These are phyloP conservation scores for Craterocephalus amniculus DNA, from an alignment of 2,797 vertebrate species.

Conservation along the genomic window DNA sequence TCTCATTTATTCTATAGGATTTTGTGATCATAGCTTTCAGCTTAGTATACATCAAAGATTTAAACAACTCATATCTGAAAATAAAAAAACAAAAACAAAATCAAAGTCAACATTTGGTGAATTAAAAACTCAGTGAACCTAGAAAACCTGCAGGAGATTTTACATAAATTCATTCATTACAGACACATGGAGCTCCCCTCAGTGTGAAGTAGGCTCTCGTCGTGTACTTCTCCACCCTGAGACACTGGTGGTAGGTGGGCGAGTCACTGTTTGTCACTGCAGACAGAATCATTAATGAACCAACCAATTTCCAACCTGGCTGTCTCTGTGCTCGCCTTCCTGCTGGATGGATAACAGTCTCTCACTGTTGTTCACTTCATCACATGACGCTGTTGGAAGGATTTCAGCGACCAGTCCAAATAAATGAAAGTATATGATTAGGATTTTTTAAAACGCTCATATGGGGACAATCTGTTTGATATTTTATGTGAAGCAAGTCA, in stretches of 20 bases:
- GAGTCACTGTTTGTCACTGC: slow-evolving; percentile 60
- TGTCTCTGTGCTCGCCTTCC: slow-evolving; percentile 2
- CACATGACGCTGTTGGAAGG: slow-evolving; percentile 6
- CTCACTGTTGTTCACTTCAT: slow-evolving; percentile 5
- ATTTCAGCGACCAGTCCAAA: background rate
- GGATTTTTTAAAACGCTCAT: background rate
- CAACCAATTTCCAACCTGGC: slow-evolving; percentile 19
- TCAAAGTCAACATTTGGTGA: slow-evolving; percentile 15
- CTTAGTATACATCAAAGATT: background rate
- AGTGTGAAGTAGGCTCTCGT: slow-evolving; percentile 25
- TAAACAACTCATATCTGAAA: slow-evolving; percentile 13
- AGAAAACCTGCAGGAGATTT: slow-evolving; percentile 22
- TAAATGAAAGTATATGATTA: background rate
- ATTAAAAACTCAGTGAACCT: slow-evolving; percentile 33
- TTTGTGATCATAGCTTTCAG: slow-evolving; percentile 3
- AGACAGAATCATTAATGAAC: slow-evolving; percentile 62
- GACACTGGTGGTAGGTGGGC: slow-evolving; percentile 27
- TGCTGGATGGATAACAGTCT: background rate
- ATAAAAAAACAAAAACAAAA: background rate
- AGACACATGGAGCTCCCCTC: slow-evolving; percentile 24
- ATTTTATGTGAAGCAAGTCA: slow-evolving; percentile 10
- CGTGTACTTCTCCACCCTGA: slow-evolving; percentile 42
- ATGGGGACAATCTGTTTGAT: background rate
- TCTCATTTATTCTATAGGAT: background rate
- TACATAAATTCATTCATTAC: slow-evolving; percentile 16